These are phyloP conservation scores for Rhynchophorus ferrugineus DNA, from an alignment of 1,140 invertebrate genomes.

Conservation along the genomic window DNA sequence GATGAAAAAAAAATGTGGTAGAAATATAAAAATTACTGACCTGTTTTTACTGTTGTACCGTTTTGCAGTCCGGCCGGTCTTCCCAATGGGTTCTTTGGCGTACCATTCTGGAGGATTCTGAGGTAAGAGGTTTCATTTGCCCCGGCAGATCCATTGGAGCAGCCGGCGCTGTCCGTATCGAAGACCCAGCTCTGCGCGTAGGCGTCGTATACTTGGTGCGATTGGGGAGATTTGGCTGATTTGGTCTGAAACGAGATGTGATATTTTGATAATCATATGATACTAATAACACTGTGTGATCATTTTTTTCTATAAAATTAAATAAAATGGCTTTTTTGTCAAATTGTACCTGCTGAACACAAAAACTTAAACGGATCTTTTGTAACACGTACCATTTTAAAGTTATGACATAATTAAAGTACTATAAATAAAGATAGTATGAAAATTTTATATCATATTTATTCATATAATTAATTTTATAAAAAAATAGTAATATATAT, in stretches of 20 bases:
- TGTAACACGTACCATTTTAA: too few relatives aligned
- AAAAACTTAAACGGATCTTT: too few relatives aligned
- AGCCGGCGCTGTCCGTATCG: constrained; percentile 31
- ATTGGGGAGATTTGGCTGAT: constrained; percentile 24
- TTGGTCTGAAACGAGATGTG: constrained; percentile 19
- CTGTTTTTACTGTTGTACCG: constrained; percentile 11
- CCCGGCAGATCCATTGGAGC: constrained; percentile 25
- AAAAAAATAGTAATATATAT: too few relatives aligned
- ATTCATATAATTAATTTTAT: too few relatives aligned
- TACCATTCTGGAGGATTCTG: constrained; percentile 35
- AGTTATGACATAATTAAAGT: too few relatives aligned
- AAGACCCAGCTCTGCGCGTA: constrained; percentile 46
- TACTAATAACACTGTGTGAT: neutral
- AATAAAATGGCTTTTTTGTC: too few relatives aligned
- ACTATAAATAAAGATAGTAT: too few relatives aligned
- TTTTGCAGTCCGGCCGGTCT: constrained; percentile 19
- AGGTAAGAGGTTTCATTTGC: constrained; percentile 27
- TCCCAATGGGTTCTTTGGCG: constrained; percentile 23
- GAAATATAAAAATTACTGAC: too few relatives aligned
- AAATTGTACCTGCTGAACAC: too few relatives aligned
- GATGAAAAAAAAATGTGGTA: too few relatives aligned
- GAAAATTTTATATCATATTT: too few relatives aligned
- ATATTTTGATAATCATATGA: neutral
- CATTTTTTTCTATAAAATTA: neutral
- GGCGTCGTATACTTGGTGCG: constrained; percentile 37